Conservation (phyloP, 2,797 vertebrate species). For the Microctenopoma stevenorrisi region DNA sequence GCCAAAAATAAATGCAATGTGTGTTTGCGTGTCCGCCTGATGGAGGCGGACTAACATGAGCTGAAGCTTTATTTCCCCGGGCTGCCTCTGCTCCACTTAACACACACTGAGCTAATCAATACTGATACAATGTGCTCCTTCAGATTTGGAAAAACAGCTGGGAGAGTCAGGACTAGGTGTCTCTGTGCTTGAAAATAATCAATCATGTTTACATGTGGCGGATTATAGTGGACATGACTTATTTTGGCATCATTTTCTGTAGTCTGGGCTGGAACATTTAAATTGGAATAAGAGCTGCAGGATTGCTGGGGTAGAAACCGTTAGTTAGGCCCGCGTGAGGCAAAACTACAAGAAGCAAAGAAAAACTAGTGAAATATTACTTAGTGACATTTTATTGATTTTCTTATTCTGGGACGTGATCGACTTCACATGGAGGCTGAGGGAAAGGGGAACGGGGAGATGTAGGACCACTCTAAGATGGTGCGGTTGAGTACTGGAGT, state of each 20-base stretch:
- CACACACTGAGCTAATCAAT: slow-evolving; percentile 62
- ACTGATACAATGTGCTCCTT: slow-evolving; percentile 44
- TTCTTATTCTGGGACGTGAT: neutral
- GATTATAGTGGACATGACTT: neutral
- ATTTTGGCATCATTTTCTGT: too few species aligned
- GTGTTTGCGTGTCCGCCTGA: neutral
- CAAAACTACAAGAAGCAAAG: too few species aligned
- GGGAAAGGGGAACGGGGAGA: neutral
- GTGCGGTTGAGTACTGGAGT: slow-evolving; percentile 1
- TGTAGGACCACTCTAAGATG: slow-evolving; percentile 21
- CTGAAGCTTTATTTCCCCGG: slow-evolving; percentile 59
- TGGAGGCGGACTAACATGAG: slow-evolving; percentile 11
- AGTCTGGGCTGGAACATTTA: neutral
- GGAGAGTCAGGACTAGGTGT: slow-evolving; percentile 15
- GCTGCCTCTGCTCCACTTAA: slow-evolving; percentile 48
- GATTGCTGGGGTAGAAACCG: slow-evolving; percentile 9
- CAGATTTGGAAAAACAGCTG: slow-evolving; percentile 21
- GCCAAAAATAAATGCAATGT: neutral
- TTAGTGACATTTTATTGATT: too few species aligned
- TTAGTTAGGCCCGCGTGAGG: neutral
- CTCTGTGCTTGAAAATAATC: slow-evolving; percentile 39
- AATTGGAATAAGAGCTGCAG: neutral
- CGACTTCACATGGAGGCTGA: neutral
- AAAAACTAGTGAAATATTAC: too few species aligned
- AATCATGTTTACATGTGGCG: neutral